phyloP scores from a whole-genome alignment of 2,113 vertebrate species.

The Petroica traversi region DNA sequence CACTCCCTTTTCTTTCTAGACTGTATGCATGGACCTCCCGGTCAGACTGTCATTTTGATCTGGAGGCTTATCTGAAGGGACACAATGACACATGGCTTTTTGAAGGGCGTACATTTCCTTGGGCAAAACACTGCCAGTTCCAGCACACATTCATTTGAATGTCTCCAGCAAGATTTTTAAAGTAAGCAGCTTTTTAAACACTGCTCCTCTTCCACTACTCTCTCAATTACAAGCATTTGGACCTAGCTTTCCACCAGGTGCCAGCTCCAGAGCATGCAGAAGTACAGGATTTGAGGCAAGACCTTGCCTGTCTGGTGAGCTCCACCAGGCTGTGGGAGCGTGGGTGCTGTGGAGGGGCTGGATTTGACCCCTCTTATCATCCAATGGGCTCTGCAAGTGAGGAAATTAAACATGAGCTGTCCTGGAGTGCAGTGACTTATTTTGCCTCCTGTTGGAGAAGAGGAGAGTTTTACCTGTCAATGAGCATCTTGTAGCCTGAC shows the following conservation, averaged over 20 bases:
- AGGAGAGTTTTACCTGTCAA: not conserved
- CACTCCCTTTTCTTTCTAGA: not conserved
- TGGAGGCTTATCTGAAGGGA: not conserved
- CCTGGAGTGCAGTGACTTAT: not conserved
- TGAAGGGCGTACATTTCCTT: not conserved
- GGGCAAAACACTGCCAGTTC: not conserved
- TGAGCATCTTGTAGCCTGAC: not conserved
- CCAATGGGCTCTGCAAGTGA: not conserved
- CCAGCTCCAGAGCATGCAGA: not conserved
- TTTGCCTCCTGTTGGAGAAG: not conserved
- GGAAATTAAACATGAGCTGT: not conserved
- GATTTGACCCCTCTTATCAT: not conserved
- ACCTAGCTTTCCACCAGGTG: not conserved
- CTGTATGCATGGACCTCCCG: not conserved
- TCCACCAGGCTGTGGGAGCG: rapidly evolving
- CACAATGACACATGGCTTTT: not conserved
- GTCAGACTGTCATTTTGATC: not conserved
- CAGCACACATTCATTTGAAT: rapidly evolving
- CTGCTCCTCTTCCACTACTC: not conserved
- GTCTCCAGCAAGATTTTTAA: not conserved
- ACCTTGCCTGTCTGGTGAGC: rapidly evolving
- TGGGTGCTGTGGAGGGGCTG: not conserved
- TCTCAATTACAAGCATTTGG: not conserved
- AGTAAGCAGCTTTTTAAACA: not conserved
- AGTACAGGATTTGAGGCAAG: rapidly evolving